Base-by-base conservation (phyloP, 2,888 invertebrate species). In the Melinaea marsaeus region DNA sequence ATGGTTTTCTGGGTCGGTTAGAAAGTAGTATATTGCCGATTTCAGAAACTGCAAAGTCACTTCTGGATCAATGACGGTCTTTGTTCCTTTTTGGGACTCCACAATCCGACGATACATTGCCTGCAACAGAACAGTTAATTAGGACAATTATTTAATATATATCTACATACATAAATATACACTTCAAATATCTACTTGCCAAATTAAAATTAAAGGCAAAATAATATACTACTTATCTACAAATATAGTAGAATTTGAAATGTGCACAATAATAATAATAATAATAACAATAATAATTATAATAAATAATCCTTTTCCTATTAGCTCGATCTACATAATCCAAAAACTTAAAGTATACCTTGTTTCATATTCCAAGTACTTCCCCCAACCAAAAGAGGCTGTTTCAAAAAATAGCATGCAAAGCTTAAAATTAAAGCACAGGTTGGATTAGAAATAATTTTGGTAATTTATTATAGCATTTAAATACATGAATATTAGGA, bases 11-110 rank as follows among this genome's bases (percentile, higher is more conserved):
- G 94, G 95, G 80, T 97, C 97, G 2, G 97, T 96, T 64, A 98
- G 92, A 85, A 97, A 98, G 83, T 98, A 97, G 84, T 97, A 98
- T 76, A 98, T 94, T 61, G 98, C 97, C 67, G 97, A 97, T 87
- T 97, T 97, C 69, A 98, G 92, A 89, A 98, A 98, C 85, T 97
- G 96, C 77, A 98, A 90, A 32, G 97, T 97, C 71, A 97, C 95
- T 86, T 97, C 96, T n/a, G 97, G 96, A 88, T 97, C 97, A 63
- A 96, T 94, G 72, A 92, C 93, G 71, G 92, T 93, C 83, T 94
- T 94, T 80, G 88, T 93, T 71, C 90, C 91, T 79, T 93, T 94
- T 84, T 94, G 95, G 70, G 95, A 94, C 84, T 95, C 95, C 83
- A 95, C 92, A 78, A 96, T 92, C 80, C 95, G 95, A 77, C 95